Evolutionary conservation across 1,140 invertebrate species (phyloP), one percentile per base, ranked within the genome.

Genomic region (Littorina saxatilis): DNA sequence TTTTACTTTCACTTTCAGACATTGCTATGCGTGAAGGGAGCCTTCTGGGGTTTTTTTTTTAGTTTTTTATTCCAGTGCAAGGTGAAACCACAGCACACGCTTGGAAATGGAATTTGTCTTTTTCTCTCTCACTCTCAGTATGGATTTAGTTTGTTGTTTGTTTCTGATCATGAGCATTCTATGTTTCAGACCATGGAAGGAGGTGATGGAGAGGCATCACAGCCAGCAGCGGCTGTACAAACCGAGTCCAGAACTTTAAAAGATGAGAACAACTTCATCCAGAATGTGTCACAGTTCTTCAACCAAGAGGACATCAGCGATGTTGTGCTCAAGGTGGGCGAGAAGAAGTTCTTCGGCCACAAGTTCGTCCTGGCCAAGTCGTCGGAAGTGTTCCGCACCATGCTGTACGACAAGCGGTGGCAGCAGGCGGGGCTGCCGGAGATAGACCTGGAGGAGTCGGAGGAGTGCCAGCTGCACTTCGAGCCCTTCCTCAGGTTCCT

Each of bases 341-440:
- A 88, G 2, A 43, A 88, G 27, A 81, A 68, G 32, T 92, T 86
- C 79, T 87, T 78, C 79, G 91, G 80, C 17, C 92, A 92, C 83
- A 91, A 91, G 79, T 92, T 92, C 87, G 90, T 92, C 4, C 80
- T 92, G 52, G 91, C 92, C 15, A 92, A 91, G 82, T 91, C 90
- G 4, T 92, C 91, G 80, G 91, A 92, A 75, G 91, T 92, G 0
- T 92, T 92, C 75, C 84, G 88, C 23, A 88, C 90, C 15, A 92
- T 92, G 91, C 82, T 92, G 2, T 92, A 92, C 76, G 87, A 90
- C 68, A 87, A 89, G 63, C 73, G 80, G 3, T 92, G 91, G 90
- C 80, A 86, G 27, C 85, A 89, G 40, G 82, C 84, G 32, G 83
- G 83, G 20, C 76, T 83, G 29, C 84, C 86, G 17, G 88, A 91